Evolutionary conservation across 2,888 invertebrate species (phyloP), one percentile per base, ranked within the genome.

Genomic region (Elysia crispata): DNA sequence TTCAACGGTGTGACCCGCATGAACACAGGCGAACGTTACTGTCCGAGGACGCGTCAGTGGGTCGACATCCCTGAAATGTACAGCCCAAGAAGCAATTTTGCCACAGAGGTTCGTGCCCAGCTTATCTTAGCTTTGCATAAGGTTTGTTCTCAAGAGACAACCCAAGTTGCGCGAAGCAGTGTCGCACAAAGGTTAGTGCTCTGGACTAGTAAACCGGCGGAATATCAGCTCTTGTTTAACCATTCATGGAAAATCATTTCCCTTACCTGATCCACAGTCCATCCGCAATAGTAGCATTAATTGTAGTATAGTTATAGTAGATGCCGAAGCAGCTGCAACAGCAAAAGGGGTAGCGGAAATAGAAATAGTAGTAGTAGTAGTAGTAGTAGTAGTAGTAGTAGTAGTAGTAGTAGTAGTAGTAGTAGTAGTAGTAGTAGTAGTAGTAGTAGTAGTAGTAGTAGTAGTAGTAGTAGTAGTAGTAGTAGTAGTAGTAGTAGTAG

Each of bases 1-100:
- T 98, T 97, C 92, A 97, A 98, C 91, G 97, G 97, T 0, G 95
- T 96, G 64, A 95, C 96, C 0, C 94, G 98, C 75, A 95, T 98
- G 95, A 96, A 96, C 90, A 96, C 96, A 82, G 96, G 96, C 0
- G 98, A 98, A 91, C 95, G 86, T 64, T 92, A 87, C 80, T 89
- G 87, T 78, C 89, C 90, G 0, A 66, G 95, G 86, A 95, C 95
- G 0, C 95, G 96, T 91, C 94, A 94, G 0, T 91, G 92, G 91
- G 83, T 86, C 33, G 86, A 88, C 25, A 86, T 91, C 41, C 87
- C 91, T 0, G 92, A 92, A 74, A 92, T 92, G 92, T 90, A 89
- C 84, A 90, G 87, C 78, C 91, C 91, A 6, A 84, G 92, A 67
- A 91, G 90, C 79, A 92, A 92, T 85, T 92, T 92, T 82, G 92